Evolutionary conservation across 1,140 invertebrate genomes (phyloP).

Genomic region (Saccostrea echinata): DNA sequence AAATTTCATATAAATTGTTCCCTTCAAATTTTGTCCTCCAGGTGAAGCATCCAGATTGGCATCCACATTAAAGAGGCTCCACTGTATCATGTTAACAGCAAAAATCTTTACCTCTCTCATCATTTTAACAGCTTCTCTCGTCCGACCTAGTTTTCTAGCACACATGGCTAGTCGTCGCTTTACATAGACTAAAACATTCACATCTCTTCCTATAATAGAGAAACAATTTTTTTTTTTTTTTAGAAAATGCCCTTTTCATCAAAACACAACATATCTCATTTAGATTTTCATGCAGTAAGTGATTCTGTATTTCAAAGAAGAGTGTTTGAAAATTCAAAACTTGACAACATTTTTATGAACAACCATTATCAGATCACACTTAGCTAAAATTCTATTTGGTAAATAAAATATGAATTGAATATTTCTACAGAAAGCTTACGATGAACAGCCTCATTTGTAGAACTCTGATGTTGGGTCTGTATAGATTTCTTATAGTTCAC

Average conservation of each 20-base stretch:
- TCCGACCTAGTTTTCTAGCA: constrained; percentile 91
- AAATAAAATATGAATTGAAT: neutral
- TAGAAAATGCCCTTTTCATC: too few relatives aligned
- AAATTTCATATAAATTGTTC: too few relatives aligned
- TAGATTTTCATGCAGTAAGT: too few relatives aligned
- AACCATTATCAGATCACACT: too few relatives aligned
- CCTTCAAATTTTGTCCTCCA: too few relatives aligned
- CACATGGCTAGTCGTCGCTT: constrained; percentile 97
- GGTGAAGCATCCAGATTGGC: too few relatives aligned
- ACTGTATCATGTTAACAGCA: neutral
- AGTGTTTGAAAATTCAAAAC: too few relatives aligned
- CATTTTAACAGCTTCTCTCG: constrained; percentile 98
- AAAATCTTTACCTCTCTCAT: constrained; percentile 89
- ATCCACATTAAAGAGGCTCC: too few relatives aligned
- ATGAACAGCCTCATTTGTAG: constrained; percentile 86
- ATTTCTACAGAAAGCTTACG: constrained; percentile 81
- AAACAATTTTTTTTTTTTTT: neutral
- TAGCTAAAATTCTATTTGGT: too few relatives aligned
- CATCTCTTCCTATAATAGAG: constrained; percentile 86
- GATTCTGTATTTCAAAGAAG: too few relatives aligned
- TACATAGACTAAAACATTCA: constrained; percentile 97
- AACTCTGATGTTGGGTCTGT: constrained; percentile 88
- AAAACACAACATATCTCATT: too few relatives aligned
- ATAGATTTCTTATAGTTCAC: constrained; percentile 91
- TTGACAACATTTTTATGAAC: too few relatives aligned